phyloP scores from a whole-genome alignment of 2,113 vertebrate species.

The Bufo gargarizans region DNA sequence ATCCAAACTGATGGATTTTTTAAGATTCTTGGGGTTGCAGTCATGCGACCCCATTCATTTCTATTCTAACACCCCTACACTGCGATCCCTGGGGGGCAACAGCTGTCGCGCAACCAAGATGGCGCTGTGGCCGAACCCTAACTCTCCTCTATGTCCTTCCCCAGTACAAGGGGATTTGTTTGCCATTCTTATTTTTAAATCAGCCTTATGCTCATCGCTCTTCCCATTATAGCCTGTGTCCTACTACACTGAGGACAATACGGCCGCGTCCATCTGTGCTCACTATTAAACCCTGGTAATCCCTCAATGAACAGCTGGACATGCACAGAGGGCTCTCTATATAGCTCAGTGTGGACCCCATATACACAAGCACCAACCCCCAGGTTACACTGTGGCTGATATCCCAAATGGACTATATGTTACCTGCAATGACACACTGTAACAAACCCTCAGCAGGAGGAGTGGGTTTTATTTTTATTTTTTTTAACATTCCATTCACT shows the following conservation, averaged over 20 bases:
- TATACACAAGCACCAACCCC: neutral
- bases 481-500: neutral
- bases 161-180: slow-evolving; percentile 66
- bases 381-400: no score
- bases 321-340: neutral
- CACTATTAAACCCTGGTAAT: slow-evolving; percentile 76
- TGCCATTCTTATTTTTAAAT: slow-evolving; percentile 58
- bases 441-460: neutral
- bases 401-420: neutral
- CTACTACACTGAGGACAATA: slow-evolving; percentile 66
- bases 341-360: neutral
- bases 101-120: no score
- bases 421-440: neutral
- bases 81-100: no score
- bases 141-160: neutral
- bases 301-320: slow-evolving; percentile 74
- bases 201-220: slow-evolving; percentile 67
- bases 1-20: no score
- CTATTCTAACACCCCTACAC: no score
- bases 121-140: neutral
- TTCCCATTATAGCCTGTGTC: slow-evolving; percentile 72
- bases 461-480: neutral
- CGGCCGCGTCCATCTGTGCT: slow-evolving; percentile 74
- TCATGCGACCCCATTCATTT: no score
- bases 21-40: no score